Conservation (phyloP, 2,113 vertebrate genomes). For the Trematomus loennbergii region DNA sequence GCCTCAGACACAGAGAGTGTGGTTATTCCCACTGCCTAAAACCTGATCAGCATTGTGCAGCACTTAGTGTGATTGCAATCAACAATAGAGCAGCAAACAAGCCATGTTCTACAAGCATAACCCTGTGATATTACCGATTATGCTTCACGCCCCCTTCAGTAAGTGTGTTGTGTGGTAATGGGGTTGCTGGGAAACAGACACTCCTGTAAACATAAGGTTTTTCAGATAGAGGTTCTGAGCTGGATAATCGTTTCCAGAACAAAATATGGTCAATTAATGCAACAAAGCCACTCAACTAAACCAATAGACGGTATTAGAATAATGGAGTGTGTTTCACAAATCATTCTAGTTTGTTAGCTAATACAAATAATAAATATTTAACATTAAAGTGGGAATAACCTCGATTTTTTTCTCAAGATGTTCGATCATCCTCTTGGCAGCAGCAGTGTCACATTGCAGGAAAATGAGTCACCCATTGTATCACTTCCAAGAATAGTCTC, state of each 20-base stretch:
- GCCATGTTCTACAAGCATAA: constrained; percentile 55
- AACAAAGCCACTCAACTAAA: constrained; percentile 8
- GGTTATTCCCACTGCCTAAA: constrained; percentile 19
- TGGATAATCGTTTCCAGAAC: constrained; percentile 38
- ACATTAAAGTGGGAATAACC: background rate
- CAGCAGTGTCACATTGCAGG: constrained; percentile 8
- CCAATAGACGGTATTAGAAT: background rate
- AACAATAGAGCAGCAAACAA: constrained; percentile 52
- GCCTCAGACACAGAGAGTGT: background rate
- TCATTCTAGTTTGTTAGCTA: background rate
- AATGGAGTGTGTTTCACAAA: background rate
- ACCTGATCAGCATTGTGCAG: constrained; percentile 44
- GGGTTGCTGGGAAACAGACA: constrained; percentile 78
- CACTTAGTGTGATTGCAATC: constrained; percentile 59
- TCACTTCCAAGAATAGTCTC: constrained; percentile 26
- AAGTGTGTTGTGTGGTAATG: constrained; percentile 54
- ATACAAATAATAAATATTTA: background rate
- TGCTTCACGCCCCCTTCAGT: constrained; percentile 34
- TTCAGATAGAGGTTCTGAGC: constrained; percentile 30
- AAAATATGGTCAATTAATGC: constrained; percentile 44
- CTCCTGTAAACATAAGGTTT: constrained; percentile 62
- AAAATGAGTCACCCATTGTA: constrained; percentile 27
- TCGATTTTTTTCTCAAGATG: constrained; percentile 9
- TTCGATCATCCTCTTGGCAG: constrained; percentile 18
- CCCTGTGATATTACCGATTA: constrained; percentile 61